Base-by-base conservation (phyloP, 1,140 invertebrate species). In the Drosophila bipectinata region DNA sequence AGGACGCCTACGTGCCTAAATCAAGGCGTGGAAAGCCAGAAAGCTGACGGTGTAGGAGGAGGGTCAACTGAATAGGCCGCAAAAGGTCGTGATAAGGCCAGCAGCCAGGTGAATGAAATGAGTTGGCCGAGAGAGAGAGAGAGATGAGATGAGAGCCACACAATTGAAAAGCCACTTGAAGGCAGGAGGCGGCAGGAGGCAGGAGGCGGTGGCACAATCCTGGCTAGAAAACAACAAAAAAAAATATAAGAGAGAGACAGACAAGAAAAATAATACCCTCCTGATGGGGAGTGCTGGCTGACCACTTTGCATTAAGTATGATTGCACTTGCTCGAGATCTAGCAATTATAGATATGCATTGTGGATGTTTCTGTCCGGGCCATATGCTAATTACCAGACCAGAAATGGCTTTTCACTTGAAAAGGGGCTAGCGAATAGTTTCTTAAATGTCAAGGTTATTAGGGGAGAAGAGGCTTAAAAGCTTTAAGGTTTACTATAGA, bases 1-100 rank as follows among this genome's bases (percentile, higher is more conserved):
- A 76, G 73, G 62, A 76, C 72, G 72, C 56, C 72, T 76, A 76
- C 73, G 73, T 76, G 73, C 72, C 73, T 68, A 61, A 76, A 76
- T 68, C 56, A 76, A 54, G 28, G 37, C 15, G 10, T n/a, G 30
- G n/a, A 34, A 8, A 34, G 32, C 8, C 8, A 34, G 18, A 32
- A 12, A 32, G 24, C 44, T 8, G 24, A 5, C 1, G 15, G 10
- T 10, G 18, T 18, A 18, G 18, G 18, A 3, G 12, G 18, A 39
- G 26, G 56, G 14, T 49, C 57, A 39, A 45, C 56, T 63, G 63
- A 71, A 61, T 54, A 73, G 69, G 68, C 68, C 71, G 58, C 57
- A 75, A 76, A 68, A 76, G 72, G 73, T 76, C 73, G 72, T 75
- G 72, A 76, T 76, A 76, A 75, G 62, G 67, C 69, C 39, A 72